Evolutionary conservation across 2,888 invertebrate species (phyloP), one percentile per base, ranked within the genome.

Genomic region (Tiliacea aurago): DNA sequence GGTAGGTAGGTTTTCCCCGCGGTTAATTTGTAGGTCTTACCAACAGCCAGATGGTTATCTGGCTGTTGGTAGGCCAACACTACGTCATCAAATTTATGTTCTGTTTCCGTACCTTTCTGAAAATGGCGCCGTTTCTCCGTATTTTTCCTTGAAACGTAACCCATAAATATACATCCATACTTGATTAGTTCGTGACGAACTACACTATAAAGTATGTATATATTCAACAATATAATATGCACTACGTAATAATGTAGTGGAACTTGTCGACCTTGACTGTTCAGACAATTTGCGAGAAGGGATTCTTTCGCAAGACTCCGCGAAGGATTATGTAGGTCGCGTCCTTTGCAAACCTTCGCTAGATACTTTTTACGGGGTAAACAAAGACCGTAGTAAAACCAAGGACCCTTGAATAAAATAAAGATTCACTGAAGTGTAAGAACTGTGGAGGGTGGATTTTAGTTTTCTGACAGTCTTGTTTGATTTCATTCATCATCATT

Each of bases 291-390:
- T 62, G 61, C 74, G 70, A 62, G 84, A 84, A 74, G 72, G 84
- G 81, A 74, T 28, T 43, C 49, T 83, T 83, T 72, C 77, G 74
- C 73, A 84, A 83, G 68, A 28, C 23, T 77, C 43, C 65, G 62
- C 69, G 41, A 59, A 65, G 18, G 9, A 70, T 64, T 47, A 69
- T 45, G 67, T 81, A 68, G 69, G 78, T 61, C 73, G 41, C 28
- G 65, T 41, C 43, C 47, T 51, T 73, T 49, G 55, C 28, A 45
- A 37, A 55, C 43, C 23, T 69, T 69, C 11, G 20, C 47, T 64
- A 53, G 28, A 4, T 64, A 5, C 10, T n/a, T 73, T n/a, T 56
- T 56, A 20, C 18, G 15, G 28, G n/a, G 18, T 47, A 64, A 63
- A 56, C 41, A 47, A 47, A 45, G 23, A 1, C 13, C 6, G 7